Percentiles rank a stretch among this genome's conserved stretches.
Evolutionary conservation across 1,140 invertebrate species (phyloP).

Genomic region (Centruroides sculpturatus): DNA sequence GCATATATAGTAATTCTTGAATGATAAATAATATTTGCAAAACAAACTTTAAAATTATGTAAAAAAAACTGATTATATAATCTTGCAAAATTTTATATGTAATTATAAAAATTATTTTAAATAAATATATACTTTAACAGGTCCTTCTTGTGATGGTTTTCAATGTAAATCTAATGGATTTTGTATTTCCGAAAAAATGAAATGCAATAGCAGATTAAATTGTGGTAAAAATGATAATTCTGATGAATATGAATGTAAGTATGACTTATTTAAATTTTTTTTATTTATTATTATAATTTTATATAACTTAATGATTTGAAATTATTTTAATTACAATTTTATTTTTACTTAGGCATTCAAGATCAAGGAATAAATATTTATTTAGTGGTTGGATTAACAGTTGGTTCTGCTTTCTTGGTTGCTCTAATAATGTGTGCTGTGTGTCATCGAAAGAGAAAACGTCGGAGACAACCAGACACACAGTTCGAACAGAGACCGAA

Average conservation of each 20-base stretch:
- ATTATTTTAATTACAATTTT: too few species aligned
- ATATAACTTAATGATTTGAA: too few species aligned
- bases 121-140: too few species aligned
- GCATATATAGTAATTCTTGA: too few species aligned
- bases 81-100: too few species aligned
- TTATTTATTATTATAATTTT: neutral
- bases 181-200: conserved; percentile 60
- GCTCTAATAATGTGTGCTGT: conserved; percentile 21
- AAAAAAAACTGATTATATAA: too few species aligned
- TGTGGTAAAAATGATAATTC: conserved; percentile 61
- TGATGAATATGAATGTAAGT: conserved; percentile 62
- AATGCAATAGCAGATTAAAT: conserved; percentile 61
- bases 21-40: too few species aligned
- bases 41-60: too few species aligned
- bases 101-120: too few species aligned
- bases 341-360: conserved; percentile 12
- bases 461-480: conserved; percentile 21
- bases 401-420: conserved; percentile 12
- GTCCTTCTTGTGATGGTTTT: conserved; percentile 38
- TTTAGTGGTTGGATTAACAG: conserved; percentile 18
- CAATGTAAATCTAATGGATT: conserved; percentile 49
- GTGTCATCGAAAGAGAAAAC: conserved; percentile 25
- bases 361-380: conserved; percentile 19
- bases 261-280: neutral
- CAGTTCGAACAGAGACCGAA: too few species aligned